phyloP scores from a whole-genome alignment of 1,140 invertebrate genomes.

The Stenopsyche tienmushanensis region DNA sequence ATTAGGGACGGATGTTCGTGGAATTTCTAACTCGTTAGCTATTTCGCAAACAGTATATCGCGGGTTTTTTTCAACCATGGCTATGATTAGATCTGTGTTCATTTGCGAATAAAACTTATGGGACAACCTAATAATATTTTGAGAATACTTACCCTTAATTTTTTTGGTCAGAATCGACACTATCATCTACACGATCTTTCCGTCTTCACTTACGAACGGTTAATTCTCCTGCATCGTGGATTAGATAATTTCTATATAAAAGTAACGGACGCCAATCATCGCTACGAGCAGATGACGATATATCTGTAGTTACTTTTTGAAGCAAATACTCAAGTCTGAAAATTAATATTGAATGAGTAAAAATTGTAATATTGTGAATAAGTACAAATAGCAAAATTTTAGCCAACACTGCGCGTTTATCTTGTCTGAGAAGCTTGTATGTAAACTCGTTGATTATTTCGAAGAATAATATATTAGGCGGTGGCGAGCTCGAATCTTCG shows the following conservation, averaged over 20 bases:
- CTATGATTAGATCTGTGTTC: too few relatives aligned
- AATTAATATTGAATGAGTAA: slow-evolving; percentile 25
- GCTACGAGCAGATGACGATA: slow-evolving; percentile 78
- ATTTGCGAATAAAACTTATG: too few relatives aligned
- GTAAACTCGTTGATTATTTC: slow-evolving; percentile 96
- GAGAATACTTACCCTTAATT: slow-evolving; percentile 57
- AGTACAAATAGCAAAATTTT: not conserved
- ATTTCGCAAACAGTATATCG: too few relatives aligned
- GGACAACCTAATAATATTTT: too few relatives aligned
- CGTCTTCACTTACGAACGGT: slow-evolving; percentile 63
- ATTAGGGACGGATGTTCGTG: too few relatives aligned
- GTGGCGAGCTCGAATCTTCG: too few relatives aligned
- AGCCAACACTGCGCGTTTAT: slow-evolving; percentile 83
- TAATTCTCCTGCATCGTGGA: slow-evolving; percentile 80
- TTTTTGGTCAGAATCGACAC: slow-evolving; percentile 63
- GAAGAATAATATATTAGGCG: slow-evolving; percentile 86
- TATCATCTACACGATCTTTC: slow-evolving; percentile 58
- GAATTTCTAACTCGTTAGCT: too few relatives aligned
- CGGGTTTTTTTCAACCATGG: too few relatives aligned
- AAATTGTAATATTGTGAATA: not conserved
- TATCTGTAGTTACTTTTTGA: slow-evolving; percentile 71
- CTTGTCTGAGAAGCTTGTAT: slow-evolving; percentile 93
- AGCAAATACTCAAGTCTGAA: slow-evolving; percentile 77
- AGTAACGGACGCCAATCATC: slow-evolving; percentile 92
- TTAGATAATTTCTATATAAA: slow-evolving; percentile 83